Conservation (phyloP, 2,888 invertebrate species). For the Camptogramma bilineatum region DNA sequence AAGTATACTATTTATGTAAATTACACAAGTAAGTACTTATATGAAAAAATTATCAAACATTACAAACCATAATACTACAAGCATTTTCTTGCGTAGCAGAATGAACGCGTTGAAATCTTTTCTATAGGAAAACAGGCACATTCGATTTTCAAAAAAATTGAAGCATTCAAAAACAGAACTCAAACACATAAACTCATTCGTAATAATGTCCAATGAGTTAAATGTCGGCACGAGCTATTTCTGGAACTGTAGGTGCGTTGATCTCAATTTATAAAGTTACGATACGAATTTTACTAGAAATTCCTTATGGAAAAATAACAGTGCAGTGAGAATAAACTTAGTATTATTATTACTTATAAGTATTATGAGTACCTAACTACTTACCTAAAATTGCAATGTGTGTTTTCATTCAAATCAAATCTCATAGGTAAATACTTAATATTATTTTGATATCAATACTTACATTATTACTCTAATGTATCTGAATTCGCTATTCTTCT, state of each 20-base stretch:
- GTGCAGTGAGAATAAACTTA: slow-evolving; percentile 21
- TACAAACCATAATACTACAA: too few relatives aligned
- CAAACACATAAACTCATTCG: neutral
- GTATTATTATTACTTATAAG: too few relatives aligned
- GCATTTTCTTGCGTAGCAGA: slow-evolving; percentile 17
- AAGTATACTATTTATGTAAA: too few relatives aligned
- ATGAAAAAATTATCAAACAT: neutral
- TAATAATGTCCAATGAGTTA: slow-evolving; percentile 40
- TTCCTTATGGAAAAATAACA: slow-evolving; percentile 2
- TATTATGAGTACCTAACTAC: too few relatives aligned
- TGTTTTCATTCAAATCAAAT: too few relatives aligned
- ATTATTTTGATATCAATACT: too few relatives aligned
- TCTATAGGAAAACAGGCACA: slow-evolving; percentile 13
- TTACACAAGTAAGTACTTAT: too few relatives aligned
- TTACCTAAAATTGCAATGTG: too few relatives aligned
- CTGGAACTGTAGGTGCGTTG: slow-evolving; percentile 67
- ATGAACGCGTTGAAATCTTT: slow-evolving; percentile 28
- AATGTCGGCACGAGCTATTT: slow-evolving; percentile 55
- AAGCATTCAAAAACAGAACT: slow-evolving; percentile 4
- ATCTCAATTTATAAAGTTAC: slow-evolving; percentile 52
- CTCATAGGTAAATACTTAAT: too few relatives aligned
- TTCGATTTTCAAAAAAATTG: neutral
- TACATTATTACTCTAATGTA: too few relatives aligned
- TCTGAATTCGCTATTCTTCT: too few relatives aligned
- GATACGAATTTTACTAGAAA: slow-evolving; percentile 11